Conservation (phyloP, 53 echinoderm and acorn worm species). For the Apostichopus leukothele region DNA sequence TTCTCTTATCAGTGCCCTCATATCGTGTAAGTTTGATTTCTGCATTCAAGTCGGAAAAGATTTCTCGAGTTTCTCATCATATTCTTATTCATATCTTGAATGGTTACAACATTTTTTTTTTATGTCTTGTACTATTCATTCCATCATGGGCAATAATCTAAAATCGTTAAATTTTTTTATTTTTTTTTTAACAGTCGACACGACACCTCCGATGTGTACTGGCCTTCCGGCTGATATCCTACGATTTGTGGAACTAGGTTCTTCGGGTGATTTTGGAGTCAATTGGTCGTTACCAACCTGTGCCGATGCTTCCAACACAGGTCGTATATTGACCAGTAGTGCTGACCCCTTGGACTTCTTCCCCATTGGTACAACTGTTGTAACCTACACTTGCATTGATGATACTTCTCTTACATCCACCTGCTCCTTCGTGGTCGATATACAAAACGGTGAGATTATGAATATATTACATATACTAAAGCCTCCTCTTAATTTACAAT, state of each 20-base stretch:
- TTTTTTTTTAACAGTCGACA: slow-evolving; percentile 22
- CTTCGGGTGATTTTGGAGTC: slow-evolving; percentile 6
- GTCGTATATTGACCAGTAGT: slow-evolving; percentile 6
- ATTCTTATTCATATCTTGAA: too few relatives aligned
- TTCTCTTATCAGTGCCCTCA: too few relatives aligned
- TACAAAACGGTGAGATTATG: slow-evolving; percentile 5
- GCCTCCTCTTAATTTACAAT: too few relatives aligned
- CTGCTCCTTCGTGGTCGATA: slow-evolving; percentile 8
- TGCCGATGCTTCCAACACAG: slow-evolving; percentile 4
- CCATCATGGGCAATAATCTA: too few relatives aligned
- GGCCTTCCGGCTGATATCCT: slow-evolving; percentile 31
- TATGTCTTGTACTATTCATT: too few relatives aligned
- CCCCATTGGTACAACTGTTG: slow-evolving; percentile 52
- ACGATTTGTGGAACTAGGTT: slow-evolving; percentile 50
- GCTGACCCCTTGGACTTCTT: slow-evolving; percentile 35
- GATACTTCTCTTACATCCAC: slow-evolving; percentile 40
- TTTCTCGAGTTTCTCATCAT: too few relatives aligned
- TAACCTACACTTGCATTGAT: slow-evolving; percentile 57
- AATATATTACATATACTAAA: background rate
- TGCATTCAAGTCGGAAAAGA: too few relatives aligned
- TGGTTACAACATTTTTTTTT: too few relatives aligned
- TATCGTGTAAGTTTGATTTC: too few relatives aligned
- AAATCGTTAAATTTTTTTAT: background rate
- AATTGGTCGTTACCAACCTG: slow-evolving; percentile 5
- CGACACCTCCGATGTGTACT: slow-evolving; percentile 28